These are phyloP conservation scores for human (Homo sapiens) DNA, from an alignment of 2,113 vertebrate species.

Conservation along the genomic window GRCh38 chr7:8677501-8678000, in stretches of 20 bases:
- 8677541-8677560: constrained; percentile 70
- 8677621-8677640: constrained; percentile 38
- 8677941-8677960: too few species aligned
- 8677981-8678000: not conserved
- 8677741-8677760: not conserved
- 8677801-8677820: not conserved
- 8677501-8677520: constrained; percentile 72
- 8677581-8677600: constrained; percentile 59
- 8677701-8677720: not conserved
- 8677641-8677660: constrained; percentile 39
- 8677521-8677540: constrained; percentile 73
- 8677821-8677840: constrained; percentile 11
- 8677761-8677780: not conserved
- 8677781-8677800: not conserved
- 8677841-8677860: not conserved
- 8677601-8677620: constrained; percentile 56
- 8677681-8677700: not conserved
- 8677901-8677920: not conserved
- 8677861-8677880: not conserved
- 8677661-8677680: not conserved
- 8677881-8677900: not conserved
- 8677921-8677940: not conserved
- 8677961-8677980: not conserved
- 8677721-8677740: constrained; percentile 31
- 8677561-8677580: constrained; percentile 78